Conservation (phyloP, 1,140 invertebrate species). For the Drosophila bocki region DNA sequence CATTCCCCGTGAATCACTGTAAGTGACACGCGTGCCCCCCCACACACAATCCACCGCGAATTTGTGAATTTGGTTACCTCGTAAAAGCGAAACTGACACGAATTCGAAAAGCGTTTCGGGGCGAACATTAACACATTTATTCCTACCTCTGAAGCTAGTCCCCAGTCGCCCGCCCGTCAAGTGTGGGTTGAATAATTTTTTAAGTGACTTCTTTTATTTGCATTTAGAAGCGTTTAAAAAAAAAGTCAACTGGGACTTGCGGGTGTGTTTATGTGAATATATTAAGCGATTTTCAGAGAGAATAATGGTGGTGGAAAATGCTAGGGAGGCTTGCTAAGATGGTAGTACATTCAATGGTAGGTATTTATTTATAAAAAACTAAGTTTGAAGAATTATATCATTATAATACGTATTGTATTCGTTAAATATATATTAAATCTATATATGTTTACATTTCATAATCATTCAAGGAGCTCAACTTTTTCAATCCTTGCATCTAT, state of each 20-base stretch:
- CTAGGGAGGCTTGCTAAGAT: not conserved
- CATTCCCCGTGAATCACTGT: conserved; percentile 53
- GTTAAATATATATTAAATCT: not conserved
- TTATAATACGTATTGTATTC: not conserved
- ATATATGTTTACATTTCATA: not conserved
- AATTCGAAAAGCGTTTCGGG: conserved; percentile 74
- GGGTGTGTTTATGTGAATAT: conserved; percentile 54
- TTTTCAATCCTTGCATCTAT: not conserved
- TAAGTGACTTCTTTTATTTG: conserved; percentile 79
- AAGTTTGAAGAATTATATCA: not conserved
- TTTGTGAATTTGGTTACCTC: conserved; percentile 70
- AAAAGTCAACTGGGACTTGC: conserved; percentile 57
- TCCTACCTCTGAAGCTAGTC: conserved; percentile 23
- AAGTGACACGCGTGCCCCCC: conserved; percentile 62
- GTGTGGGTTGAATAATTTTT: conserved; percentile 68
- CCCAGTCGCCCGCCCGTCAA: conserved; percentile 37
- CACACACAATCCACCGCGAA: conserved; percentile 35
- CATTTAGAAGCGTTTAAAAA: conserved; percentile 64
- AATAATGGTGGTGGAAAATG: not conserved
- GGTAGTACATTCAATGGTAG: not conserved
- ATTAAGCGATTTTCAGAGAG: conserved; percentile 34
- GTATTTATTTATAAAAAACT: not conserved
- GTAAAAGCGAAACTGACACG: conserved; percentile 75
- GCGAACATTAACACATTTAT: conserved; percentile 76
- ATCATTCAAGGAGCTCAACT: not conserved